phyloP scores from a whole-genome alignment of 2,797 vertebrate species.

The Crenuchus spilurus region DNA sequence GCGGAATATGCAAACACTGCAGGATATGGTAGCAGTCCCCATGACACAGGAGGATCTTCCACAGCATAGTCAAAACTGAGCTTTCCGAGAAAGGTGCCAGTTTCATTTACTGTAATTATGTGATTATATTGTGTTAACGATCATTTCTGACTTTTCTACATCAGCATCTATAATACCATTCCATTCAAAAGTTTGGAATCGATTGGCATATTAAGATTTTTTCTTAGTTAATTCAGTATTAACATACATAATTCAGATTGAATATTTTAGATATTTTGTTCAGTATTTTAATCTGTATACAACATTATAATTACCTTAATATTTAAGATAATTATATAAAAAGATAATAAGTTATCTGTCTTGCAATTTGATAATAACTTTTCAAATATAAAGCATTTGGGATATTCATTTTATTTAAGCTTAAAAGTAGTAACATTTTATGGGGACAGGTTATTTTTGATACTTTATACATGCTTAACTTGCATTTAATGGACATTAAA shows the following conservation, averaged over 20 bases:
- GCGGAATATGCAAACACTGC: slow-evolving; percentile 10
- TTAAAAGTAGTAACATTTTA: too few species aligned
- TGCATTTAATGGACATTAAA: too few species aligned
- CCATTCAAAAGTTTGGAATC: background rate
- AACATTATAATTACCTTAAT: too few species aligned
- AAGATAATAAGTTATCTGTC: too few species aligned
- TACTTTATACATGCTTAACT: too few species aligned
- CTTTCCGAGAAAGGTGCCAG: background rate
- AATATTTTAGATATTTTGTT: background rate
- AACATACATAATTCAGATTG: background rate
- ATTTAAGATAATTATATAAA: too few species aligned
- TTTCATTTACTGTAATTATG: slow-evolving; percentile 1
- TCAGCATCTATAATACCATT: too few species aligned
- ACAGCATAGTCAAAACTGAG: slow-evolving; percentile 19
- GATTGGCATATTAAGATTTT: background rate
- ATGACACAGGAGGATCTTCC: background rate
- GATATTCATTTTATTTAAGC: too few species aligned
- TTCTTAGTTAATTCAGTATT: background rate
- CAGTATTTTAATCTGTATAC: too few species aligned
- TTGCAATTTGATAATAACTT: too few species aligned
- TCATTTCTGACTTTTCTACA: background rate
- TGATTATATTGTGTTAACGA: background rate
- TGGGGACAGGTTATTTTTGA: too few species aligned
- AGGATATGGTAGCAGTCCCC: slow-evolving; percentile 3
- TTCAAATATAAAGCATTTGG: too few species aligned